These are phyloP conservation scores for Myrmecophaga tridactyla DNA, from an alignment of 2,113 vertebrate genomes.

Conservation along the genomic window DNA sequence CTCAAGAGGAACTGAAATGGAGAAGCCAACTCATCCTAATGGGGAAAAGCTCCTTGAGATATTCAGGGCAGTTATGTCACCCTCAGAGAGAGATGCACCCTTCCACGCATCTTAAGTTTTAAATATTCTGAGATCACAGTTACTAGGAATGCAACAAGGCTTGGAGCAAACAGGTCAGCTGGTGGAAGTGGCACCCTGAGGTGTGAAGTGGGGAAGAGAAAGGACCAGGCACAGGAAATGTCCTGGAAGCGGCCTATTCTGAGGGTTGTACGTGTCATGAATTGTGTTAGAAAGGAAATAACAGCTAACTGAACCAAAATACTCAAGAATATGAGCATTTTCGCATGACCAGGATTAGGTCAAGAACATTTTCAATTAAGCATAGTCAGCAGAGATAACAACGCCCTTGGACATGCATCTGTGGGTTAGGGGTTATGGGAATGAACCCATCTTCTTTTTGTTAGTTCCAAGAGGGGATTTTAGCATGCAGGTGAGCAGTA, in stretches of 20 bases:
- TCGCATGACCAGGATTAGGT: too few species aligned
- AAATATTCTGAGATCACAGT: neutral
- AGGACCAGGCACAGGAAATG: neutral
- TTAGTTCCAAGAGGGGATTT: neutral
- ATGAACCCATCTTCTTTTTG: too few species aligned
- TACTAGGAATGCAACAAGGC: too few species aligned
- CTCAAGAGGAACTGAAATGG: neutral
- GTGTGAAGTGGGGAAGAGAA: neutral
- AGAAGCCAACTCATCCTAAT: accelerated
- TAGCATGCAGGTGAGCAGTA: too few species aligned
- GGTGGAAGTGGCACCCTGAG: too few species aligned
- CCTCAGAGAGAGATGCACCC: neutral
- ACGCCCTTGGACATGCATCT: neutral
- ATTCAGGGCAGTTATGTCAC: neutral
- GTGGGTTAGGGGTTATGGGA: too few species aligned
- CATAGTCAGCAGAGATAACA: neutral
- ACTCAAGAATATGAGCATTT: neutral
- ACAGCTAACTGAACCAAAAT: neutral
- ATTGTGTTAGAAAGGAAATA: neutral
- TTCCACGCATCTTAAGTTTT: neutral
- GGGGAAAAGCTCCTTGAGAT: neutral
- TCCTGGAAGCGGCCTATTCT: neutral
- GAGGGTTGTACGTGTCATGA: neutral
- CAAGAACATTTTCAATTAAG: neutral
- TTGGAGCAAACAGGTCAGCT: too few species aligned